Percentiles rank a stretch among this genome's conserved stretches.
phyloP scores from a whole-genome alignment of 2,888 invertebrate genomes.

The Amorpha juglandis region DNA sequence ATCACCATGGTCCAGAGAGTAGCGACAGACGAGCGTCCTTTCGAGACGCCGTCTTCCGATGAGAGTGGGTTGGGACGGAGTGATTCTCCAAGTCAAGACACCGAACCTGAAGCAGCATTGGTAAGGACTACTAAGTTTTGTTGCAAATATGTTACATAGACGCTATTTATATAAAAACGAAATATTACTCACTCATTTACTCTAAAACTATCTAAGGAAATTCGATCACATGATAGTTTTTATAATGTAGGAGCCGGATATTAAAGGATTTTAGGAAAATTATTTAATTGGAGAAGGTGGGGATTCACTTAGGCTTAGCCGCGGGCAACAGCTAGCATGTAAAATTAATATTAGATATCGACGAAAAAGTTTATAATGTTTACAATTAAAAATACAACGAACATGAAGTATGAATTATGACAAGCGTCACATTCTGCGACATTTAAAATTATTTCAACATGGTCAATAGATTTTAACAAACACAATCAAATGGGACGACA shows the following conservation, averaged over 20 bases:
- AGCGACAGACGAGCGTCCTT: conserved; percentile 75
- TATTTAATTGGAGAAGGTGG: too few relatives aligned
- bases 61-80: conserved; percentile 74
- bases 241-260: too few relatives aligned
- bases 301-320: too few relatives aligned
- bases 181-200: too few relatives aligned
- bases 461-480: conserved; percentile 47
- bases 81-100: conserved; percentile 72
- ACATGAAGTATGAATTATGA: conserved; percentile 25
- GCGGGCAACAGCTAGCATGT: too few relatives aligned
- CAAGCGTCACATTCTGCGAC: conserved; percentile 30
- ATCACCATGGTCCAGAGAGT: conserved; percentile 70
- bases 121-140: conserved; percentile 50
- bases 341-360: neutral
- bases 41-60: conserved; percentile 77
- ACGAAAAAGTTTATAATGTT: neutral
- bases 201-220: too few relatives aligned
- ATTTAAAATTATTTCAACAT: conserved; percentile 42
- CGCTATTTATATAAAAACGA: too few relatives aligned
- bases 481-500: conserved; percentile 52
- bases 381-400: conserved; percentile 30
- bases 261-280: too few relatives aligned
- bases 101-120: conserved; percentile 76
- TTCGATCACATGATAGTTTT: too few relatives aligned
- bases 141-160: neutral